Conservation (phyloP, 2,113 vertebrate genomes). For the Vimba vimba region DNA sequence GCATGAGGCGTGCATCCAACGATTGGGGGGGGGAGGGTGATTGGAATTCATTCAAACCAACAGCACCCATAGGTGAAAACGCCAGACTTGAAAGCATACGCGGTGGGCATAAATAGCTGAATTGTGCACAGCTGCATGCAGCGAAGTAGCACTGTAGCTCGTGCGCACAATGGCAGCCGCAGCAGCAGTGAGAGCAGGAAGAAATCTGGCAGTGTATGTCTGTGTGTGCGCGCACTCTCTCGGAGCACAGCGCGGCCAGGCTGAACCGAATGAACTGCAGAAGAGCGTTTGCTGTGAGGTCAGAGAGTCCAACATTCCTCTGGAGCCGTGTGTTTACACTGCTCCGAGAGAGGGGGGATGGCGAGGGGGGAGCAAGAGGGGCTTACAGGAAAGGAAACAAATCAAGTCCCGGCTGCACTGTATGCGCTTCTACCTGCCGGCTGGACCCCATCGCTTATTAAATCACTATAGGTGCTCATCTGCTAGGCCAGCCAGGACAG, state of each 20-base stretch:
- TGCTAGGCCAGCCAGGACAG: conserved; percentile 5
- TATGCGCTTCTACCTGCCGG: conserved; percentile 19
- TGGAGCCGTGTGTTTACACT: conserved; percentile 83
- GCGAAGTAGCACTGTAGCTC: background rate
- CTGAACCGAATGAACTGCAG: conserved; percentile 82
- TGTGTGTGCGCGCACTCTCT: conserved; percentile 49
- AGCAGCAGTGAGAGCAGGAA: conserved; percentile 26
- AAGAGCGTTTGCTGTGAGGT: conserved; percentile 71
- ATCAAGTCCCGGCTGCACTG: conserved; percentile 70
- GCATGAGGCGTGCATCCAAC: conserved; percentile 12
- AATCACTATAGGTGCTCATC: conserved; percentile 22
- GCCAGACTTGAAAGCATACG: background rate
- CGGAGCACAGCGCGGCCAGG: conserved; percentile 78
- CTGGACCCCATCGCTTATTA: conserved; percentile 51
- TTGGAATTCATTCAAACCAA: conserved; percentile 42
- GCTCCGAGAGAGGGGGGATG: conserved; percentile 62
- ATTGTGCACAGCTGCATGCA: background rate
- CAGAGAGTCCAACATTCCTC: conserved; percentile 85
- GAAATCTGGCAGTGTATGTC: conserved; percentile 41
- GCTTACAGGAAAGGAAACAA: conserved; percentile 73
- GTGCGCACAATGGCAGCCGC: conserved; percentile 49
- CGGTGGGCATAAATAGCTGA: conserved; percentile 11
- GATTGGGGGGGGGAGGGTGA: background rate
- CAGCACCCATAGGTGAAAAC: background rate
- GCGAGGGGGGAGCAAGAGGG: conserved; percentile 67